These are phyloP conservation scores for Anomalospiza imberbis DNA, from an alignment of 2,797 vertebrate species.

Conservation along the genomic window DNA sequence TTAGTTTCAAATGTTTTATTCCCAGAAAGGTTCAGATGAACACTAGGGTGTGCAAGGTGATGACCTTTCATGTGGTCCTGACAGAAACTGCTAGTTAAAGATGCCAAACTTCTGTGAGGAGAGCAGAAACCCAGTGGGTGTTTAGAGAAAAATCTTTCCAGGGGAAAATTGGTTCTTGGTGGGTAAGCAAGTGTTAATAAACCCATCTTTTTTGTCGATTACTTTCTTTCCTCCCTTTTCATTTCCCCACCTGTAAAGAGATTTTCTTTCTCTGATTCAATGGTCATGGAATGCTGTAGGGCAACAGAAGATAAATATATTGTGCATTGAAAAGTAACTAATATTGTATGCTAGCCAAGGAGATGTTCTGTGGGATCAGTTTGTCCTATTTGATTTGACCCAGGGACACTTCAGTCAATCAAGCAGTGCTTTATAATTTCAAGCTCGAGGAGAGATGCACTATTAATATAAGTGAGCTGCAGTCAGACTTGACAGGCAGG, in stretches of 20 bases:
- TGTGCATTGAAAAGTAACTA: not conserved
- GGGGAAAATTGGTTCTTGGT: slow-evolving; percentile 12
- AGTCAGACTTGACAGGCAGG: slow-evolving; percentile 31
- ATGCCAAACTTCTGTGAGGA: not conserved
- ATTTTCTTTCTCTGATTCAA: slow-evolving; percentile 4
- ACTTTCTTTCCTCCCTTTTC: not conserved
- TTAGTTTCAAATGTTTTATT: slow-evolving; percentile 6
- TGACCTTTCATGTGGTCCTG: not conserved
- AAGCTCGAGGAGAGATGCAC: not conserved
- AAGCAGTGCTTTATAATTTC: slow-evolving; percentile 38
- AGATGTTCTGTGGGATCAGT: not conserved
- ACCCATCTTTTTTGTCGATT: not conserved
- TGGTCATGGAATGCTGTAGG: not conserved
- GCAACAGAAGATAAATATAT: not conserved
- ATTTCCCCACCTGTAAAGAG: not conserved
- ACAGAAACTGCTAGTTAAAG: not conserved
- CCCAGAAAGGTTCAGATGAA: not conserved
- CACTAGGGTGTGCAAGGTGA: not conserved
- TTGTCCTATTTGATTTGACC: slow-evolving; percentile 21
- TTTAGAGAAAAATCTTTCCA: not conserved
- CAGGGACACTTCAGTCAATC: slow-evolving; percentile 13
- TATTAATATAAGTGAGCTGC: slow-evolving; percentile 17
- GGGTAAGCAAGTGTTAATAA: slow-evolving; percentile 28
- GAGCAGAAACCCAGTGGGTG: not conserved
- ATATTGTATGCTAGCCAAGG: not conserved